phyloP scores from a whole-genome alignment of 1,140 invertebrate species.

The Platyura marginata region DNA sequence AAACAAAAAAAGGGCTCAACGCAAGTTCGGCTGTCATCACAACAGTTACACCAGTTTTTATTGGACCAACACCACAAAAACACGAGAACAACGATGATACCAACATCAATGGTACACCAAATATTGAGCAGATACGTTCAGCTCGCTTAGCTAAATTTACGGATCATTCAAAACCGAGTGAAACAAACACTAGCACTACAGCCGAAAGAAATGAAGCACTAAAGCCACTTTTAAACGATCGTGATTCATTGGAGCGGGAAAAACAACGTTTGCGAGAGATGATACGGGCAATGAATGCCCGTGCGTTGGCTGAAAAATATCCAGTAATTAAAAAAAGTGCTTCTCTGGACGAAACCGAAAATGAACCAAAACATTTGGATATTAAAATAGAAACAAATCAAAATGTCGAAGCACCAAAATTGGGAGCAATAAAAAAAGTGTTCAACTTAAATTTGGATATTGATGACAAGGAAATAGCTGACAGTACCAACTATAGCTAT shows the following conservation, averaged over 20 bases:
- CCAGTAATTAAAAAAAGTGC: conserved; percentile 4
- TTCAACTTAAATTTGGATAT: not conserved
- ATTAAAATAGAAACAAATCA: not conserved
- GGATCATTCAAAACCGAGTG: not conserved
- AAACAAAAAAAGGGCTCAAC: not conserved
- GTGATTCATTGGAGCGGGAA: conserved; percentile 4
- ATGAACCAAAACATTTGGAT: too few relatives aligned
- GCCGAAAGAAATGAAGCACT: conserved; percentile 5
- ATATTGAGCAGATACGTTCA: not conserved
- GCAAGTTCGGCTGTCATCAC: not conserved
- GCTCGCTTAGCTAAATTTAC: not conserved
- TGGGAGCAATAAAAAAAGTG: not conserved
- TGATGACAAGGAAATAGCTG: not conserved
- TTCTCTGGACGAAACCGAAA: not conserved
- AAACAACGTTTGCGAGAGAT: conserved; percentile 7
- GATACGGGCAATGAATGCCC: conserved; percentile 4
- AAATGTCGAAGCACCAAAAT: not conserved
- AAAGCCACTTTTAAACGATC: not conserved
- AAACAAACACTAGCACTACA: conserved; percentile 3
- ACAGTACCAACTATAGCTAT: not conserved
- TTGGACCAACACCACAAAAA: conserved; percentile 7
- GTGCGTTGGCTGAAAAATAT: conserved; percentile 4
- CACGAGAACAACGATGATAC: conserved; percentile 3
- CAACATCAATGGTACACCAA: not conserved
- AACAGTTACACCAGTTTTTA: conserved; percentile 1